Evolutionary conservation across 1,140 invertebrate species (phyloP), one percentile per base, ranked within the genome.

Genomic region (Steinernema khuongi): DNA sequence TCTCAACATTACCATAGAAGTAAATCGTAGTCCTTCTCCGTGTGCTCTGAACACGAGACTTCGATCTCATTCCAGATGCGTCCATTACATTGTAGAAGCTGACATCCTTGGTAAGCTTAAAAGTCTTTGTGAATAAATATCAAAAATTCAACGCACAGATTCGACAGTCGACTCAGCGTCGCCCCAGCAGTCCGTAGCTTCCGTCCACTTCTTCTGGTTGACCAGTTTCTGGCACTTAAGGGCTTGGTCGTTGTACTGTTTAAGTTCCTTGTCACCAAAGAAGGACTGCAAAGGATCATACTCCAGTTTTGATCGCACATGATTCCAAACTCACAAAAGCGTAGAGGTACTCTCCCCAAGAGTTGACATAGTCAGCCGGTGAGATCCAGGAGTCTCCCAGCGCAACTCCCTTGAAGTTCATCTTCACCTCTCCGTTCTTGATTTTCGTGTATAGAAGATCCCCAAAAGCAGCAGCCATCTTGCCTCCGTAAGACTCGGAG

Each of bases 321-420:
- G 87, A 1, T 89, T 84, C 11, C 31, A 50, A 67, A 77, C 86
- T 88, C 87, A 91, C 90, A 73, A 89, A 89, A 11, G 89, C 81
- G 14, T 91, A 89, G 19, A 94, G 86, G 85, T 88, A 91, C 0
- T 91, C 90, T 1, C 89, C 92, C 92, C 92, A 94, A 1, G 90
- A 91, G 66, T 90, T 84, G 0, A 91, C 90, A 19, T 90, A 90
- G 81, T 93, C 91, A 44, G 93, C 89, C 0, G 92, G 92, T 19
- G 90, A 91, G 68, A 93, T 92, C 92, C 92, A 94, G 0, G 92
- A 90, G 85, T 94, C 92, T 1, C 92, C 92, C 81, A 94, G 88
- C 0, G 89, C 91, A 14, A 94, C 89, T 0, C 92, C 92, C 76
- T 88, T 88, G 43, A 94, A 88, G 77, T 92, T 92, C 44, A 89